Conservation (phyloP, 2,113 vertebrate species). For the Brachypodius melanocephalos region DNA sequence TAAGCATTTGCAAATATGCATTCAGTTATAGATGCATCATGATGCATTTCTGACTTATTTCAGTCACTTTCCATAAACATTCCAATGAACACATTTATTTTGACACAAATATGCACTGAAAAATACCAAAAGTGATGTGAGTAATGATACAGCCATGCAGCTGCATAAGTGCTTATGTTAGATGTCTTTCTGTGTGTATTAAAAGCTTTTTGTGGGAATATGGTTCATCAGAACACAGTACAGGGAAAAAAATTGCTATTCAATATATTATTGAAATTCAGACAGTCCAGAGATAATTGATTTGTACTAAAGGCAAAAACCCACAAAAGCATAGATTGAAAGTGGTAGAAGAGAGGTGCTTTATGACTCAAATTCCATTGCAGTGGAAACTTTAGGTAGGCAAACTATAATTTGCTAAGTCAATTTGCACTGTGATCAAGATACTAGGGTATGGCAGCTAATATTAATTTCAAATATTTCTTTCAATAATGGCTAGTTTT, state of each 20-base stretch:
- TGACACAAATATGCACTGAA: background rate
- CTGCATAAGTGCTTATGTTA: background rate
- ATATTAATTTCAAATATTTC: background rate
- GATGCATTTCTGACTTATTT: conserved; percentile 4
- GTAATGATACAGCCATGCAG: background rate
- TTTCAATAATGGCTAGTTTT: background rate
- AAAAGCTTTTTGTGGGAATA: background rate
- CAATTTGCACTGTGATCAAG: background rate
- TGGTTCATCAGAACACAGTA: background rate
- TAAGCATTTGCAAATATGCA: background rate
- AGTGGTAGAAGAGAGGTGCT: background rate
- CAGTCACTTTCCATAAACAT: background rate
- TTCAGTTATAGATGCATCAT: background rate
- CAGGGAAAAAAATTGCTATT: background rate
- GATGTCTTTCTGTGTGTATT: background rate
- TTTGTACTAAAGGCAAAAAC: background rate
- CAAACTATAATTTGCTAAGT: background rate
- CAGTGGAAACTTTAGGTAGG: background rate
- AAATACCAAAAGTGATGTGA: background rate
- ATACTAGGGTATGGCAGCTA: background rate
- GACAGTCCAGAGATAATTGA: background rate
- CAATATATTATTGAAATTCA: background rate
- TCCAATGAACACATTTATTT: background rate
- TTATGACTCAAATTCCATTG: background rate
- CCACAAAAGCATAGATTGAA: background rate